These are phyloP conservation scores for Catocala fraxini DNA, from an alignment of 2,888 invertebrate genomes.

Conservation along the genomic window DNA sequence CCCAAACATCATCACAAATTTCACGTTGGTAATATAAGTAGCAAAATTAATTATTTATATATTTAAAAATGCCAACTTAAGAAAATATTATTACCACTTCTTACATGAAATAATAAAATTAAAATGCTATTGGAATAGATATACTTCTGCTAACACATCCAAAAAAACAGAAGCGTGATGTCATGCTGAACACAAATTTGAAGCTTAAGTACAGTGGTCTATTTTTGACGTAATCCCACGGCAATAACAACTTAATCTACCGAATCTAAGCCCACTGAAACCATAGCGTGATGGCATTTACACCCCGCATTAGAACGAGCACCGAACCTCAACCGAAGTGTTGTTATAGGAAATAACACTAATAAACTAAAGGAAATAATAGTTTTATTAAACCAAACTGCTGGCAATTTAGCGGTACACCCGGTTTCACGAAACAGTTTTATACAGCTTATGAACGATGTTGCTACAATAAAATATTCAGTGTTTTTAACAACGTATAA, in stretches of 20 bases:
- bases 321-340: slow-evolving; percentile 6
- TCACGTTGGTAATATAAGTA: no score
- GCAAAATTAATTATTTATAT: no score
- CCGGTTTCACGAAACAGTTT: slow-evolving; percentile 10
- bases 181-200: background rate
- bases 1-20: no score
- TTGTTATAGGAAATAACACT: slow-evolving; percentile 23
- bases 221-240: no score
- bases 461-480: background rate
- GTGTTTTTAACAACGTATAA: background rate
- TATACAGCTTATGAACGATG: background rate
- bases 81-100: no score
- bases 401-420: slow-evolving; percentile 22
- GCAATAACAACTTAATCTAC: slow-evolving; percentile 3
- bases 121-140: no score
- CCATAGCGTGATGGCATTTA: slow-evolving; percentile 11
- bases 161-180: no score
- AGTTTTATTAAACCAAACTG: slow-evolving; percentile 42
- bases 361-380: slow-evolving; percentile 44
- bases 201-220: background rate
- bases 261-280: background rate
- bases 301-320: slow-evolving; percentile 2
- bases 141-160: no score
- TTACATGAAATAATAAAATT: no score
- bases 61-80: no score